These are phyloP conservation scores for Lepus europaeus DNA, from an alignment of 2,113 vertebrate species.

Conservation along the genomic window DNA sequence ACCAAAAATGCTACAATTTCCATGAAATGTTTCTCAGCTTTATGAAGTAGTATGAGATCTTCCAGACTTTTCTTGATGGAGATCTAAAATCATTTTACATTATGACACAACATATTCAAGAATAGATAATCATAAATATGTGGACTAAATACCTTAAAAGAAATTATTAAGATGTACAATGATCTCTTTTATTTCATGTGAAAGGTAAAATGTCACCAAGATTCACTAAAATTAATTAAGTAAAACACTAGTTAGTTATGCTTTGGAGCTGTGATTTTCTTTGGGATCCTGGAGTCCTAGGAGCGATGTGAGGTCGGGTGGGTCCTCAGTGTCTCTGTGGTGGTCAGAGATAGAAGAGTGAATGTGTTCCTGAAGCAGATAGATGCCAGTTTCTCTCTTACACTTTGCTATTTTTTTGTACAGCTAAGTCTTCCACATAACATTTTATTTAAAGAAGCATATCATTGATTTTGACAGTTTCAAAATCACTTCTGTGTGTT, in stretches of 20 bases:
- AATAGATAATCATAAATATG: not conserved
- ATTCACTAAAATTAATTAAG: not conserved
- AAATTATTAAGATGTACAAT: not conserved
- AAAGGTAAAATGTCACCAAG: not conserved
- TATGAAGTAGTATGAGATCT: not conserved
- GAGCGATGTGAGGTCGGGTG: not conserved
- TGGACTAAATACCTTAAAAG: not conserved
- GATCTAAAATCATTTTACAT: not conserved
- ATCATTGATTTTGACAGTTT: not conserved
- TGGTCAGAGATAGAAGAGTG: not conserved
- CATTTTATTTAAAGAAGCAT: constrained; percentile 6
- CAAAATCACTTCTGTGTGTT: not conserved
- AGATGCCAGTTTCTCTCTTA: not conserved
- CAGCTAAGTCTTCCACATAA: not conserved
- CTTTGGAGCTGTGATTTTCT: not conserved
- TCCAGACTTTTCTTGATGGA: not conserved
- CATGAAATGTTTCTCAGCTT: not conserved
- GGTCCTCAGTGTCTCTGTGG: not conserved
- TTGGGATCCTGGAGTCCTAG: not conserved
- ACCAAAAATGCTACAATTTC: constrained; percentile 26
- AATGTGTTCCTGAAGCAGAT: not conserved
- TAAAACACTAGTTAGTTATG: not conserved
- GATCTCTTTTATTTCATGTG: not conserved
- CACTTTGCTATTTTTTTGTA: not conserved
- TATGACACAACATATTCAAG: not conserved